Base-by-base conservation (phyloP, 2,113 vertebrate genomes). In the Ariopsis seemanni region DNA sequence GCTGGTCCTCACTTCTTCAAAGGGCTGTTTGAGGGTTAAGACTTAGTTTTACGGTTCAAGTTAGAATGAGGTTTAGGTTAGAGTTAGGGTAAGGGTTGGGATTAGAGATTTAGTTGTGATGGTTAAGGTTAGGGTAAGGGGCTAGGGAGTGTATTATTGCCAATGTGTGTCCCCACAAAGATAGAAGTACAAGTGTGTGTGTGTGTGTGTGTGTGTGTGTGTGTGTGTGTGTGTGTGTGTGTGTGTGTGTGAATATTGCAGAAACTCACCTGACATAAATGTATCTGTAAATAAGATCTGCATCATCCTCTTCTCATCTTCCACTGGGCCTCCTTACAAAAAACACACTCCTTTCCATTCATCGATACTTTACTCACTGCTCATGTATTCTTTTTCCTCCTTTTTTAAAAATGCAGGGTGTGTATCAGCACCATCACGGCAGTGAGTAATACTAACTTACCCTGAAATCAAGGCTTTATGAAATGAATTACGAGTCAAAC, bases 401-500 rank as follows among this genome's bases (percentile, higher is more conserved):
- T 58, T 83, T 65, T 15, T 88, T 85, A 89, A 10, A 57, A 93
- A 92, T 85, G 86, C 65, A 48, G 14, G 81, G 72, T 88, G 88
- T 88, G 0, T 72, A 92, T 92, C 90, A 88, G 91, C 92, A 90
- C 86, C 84, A 62, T 84, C 5, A 72, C 89, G 83, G 85, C 57
- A 63, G 89, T n/a, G 77, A 89, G 87, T 89, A 89, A 93, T 88
- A 92, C 93, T 93, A 92, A 95, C 94, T 93, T 86, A 93, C 87
- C n/a, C 80, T 78, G 75, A 85, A 88, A 90, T 88, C 91, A 85
- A 65, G 83, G 90, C 85, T 72, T 92, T 92, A 90, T 71, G 85
- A 94, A 93, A 94, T 94, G 92, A 93, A 94, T 93, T 92, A 91
- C 90, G 88, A 90, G 88, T 48, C 53, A 25, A 84, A 71, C n/a